A percentile compares a stretch with the other conserved stretches of the same genome.
Evolutionary conservation across 2,888 invertebrate genomes (phyloP).

Genomic region (Hedya salicella): DNA sequence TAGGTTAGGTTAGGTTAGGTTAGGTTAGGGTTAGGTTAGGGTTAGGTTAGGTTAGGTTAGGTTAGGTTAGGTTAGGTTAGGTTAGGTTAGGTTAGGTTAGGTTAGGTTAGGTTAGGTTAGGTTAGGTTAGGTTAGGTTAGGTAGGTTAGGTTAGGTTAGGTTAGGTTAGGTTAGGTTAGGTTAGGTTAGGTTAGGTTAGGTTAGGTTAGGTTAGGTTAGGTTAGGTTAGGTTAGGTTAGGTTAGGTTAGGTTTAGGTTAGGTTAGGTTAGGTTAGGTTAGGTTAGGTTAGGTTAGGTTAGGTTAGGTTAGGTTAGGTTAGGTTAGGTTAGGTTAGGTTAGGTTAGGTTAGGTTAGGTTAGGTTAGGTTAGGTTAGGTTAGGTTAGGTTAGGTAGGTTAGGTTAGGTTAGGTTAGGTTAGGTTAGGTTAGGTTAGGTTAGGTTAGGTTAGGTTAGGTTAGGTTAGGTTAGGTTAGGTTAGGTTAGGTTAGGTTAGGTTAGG

Average conservation of each 20-base stretch:
- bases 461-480: slow-evolving; percentile 37
- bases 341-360: neutral
- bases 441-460: slow-evolving; percentile 40
- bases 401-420: slow-evolving; percentile 42
- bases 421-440: slow-evolving; percentile 40
- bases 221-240: slow-evolving; percentile 10
- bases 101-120: slow-evolving; percentile 17
- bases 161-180: slow-evolving; percentile 5
- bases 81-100: slow-evolving; percentile 32
- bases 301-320: slow-evolving; percentile 36
- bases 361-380: slow-evolving; percentile 4
- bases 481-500: slow-evolving; percentile 44
- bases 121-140: slow-evolving; percentile 17
- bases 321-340: slow-evolving; percentile 33
- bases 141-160: slow-evolving; percentile 6
- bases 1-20: slow-evolving; percentile 13
- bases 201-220: slow-evolving; percentile 24
- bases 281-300: slow-evolving; percentile 29
- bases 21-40: slow-evolving; percentile 1
- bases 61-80: slow-evolving; percentile 9
- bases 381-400: slow-evolving; percentile 42
- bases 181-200: slow-evolving; percentile 20
- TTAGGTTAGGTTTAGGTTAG: no score
- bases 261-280: slow-evolving; percentile 22
- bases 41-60: slow-evolving; percentile 22